A percentile compares a stretch with the other conserved stretches of the same genome.
Evolutionary conservation across 2,888 invertebrate genomes (phyloP).

Genomic region (Ommatoiulus sabulosus): DNA sequence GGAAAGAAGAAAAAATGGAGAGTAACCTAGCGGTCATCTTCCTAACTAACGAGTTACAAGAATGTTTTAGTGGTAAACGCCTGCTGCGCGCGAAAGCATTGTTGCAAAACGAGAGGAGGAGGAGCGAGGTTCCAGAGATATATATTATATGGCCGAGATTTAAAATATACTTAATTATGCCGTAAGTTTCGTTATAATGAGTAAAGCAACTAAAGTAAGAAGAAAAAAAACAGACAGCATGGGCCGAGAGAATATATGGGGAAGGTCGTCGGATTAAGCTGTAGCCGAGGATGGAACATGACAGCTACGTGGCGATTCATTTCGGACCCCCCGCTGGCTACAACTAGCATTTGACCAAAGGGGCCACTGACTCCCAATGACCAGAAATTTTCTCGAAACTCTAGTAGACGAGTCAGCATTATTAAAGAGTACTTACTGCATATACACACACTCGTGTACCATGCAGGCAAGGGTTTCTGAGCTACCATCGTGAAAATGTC

Average conservation of each 20-base stretch:
- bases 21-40: conserved; percentile 42
- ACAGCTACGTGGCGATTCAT: conserved; percentile 50
- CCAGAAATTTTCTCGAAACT: conserved; percentile 41
- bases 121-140: conserved; percentile 2
- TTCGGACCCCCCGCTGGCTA: conserved; percentile 48
- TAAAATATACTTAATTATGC: conserved; percentile 50
- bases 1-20: conserved; percentile 4
- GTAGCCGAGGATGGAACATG: conserved; percentile 50
- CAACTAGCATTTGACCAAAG: conserved; percentile 51
- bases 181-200: conserved; percentile 53
- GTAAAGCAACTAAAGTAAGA: conserved; percentile 14
- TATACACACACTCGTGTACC: too few relatives aligned
- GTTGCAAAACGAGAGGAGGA: conserved; percentile 39
- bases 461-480: too few relatives aligned
- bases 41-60: conserved; percentile 47
- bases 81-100: conserved; percentile 46
- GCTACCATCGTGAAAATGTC: too few relatives aligned
- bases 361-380: conserved; percentile 45
- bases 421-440: neutral
- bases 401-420: conserved; percentile 32
- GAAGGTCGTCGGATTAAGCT: conserved; percentile 52
- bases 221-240: conserved; percentile 44
- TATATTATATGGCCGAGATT: conserved; percentile 28
- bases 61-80: conserved; percentile 49
- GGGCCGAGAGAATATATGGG: conserved; percentile 41